Percentiles rank a stretch among this genome's conserved stretches.
These are phyloP conservation scores for Antheraea yamamai DNA, from an alignment of 2,888 invertebrate species.

Conservation along the genomic window DNA sequence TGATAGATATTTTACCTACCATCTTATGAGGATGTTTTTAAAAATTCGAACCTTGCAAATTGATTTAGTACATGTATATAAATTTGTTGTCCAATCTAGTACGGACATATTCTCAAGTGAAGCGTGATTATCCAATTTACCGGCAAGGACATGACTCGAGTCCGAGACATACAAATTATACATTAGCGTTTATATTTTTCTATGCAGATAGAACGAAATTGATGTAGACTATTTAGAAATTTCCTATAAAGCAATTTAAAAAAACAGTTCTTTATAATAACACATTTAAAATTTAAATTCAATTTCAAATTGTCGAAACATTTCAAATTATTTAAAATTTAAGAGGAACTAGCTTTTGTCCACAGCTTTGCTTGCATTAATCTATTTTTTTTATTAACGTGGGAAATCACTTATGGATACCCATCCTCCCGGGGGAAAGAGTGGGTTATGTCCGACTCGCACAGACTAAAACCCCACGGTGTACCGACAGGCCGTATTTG, in stretches of 20 bases:
- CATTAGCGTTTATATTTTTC: slow-evolving; percentile 9
- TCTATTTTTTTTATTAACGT: too few relatives aligned
- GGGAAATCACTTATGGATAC: too few relatives aligned
- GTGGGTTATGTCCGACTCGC: too few relatives aligned
- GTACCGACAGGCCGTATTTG: too few relatives aligned
- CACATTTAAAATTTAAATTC: not conserved
- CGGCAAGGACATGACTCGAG: slow-evolving; percentile 55
- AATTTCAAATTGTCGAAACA: not conserved
- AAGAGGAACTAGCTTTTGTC: not conserved
- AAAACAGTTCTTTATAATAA: not conserved
- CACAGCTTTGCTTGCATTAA: too few relatives aligned
- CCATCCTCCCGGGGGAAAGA: too few relatives aligned
- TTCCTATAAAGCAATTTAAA: not conserved
- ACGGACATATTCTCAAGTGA: slow-evolving; percentile 54
- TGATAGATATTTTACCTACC: not conserved
- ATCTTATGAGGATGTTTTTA: slow-evolving; percentile 39
- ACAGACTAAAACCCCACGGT: too few relatives aligned
- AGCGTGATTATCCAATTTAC: slow-evolving; percentile 78
- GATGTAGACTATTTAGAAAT: not conserved
- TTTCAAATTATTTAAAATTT: not conserved
- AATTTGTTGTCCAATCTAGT: slow-evolving; percentile 69
- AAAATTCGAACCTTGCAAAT: slow-evolving; percentile 44
- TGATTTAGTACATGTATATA: slow-evolving; percentile 60
- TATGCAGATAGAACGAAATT: slow-evolving; percentile 11
- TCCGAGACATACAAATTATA: slow-evolving; percentile 18